Base-by-base conservation (phyloP, 2,113 vertebrate genomes). In the Solenodon paradoxus region DNA sequence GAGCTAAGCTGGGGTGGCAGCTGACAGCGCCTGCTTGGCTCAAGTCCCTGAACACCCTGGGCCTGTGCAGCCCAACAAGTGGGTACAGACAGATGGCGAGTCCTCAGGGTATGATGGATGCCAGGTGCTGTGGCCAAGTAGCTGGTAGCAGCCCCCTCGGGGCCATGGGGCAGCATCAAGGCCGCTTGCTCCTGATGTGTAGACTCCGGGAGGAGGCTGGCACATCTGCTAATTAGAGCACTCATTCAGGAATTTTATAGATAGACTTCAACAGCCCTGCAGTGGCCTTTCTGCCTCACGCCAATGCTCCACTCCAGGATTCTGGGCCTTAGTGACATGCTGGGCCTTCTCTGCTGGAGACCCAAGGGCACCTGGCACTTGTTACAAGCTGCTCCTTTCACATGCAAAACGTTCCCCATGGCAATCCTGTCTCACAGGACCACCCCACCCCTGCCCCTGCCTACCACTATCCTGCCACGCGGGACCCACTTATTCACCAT, bases 1-100 rank as follows among this genome's bases (percentile, higher is more conserved):
- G 64, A 86, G 69, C 71, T 40, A 75, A 68, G 42, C 74, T 83
- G 35, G 35, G 40, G 47, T 66, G 74, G 80, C 92, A 92, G 92
- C 88, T 94, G 94, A 95, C 55, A 85, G 71, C 0, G 1, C 64
- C 59, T 87, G 61, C 32, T 38, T 51, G 45, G 80, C 61, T 87
- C 90, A 47, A 22, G 87, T 82, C 69, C 38, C 95, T 17, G 12
- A 24, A 81, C 0, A 47, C 72, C 82, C 79, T 6, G 13, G 79
- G 88, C 79, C 71, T 77, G 64, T 55, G 49, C 38, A 77, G 80
- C 63, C 80, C 10, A 8, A 96, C 95, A 97, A 92, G 96, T 97
- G 96, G 88, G 90, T 61, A 51, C 63, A 71, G 88, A 82, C 96
- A 97, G 95, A 92, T 95, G 97, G 96, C 95, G 81, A 59, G 68